Evolutionary conservation across 2,797 vertebrate species (phyloP).

Genomic region (Cossypha heuglini): DNA sequence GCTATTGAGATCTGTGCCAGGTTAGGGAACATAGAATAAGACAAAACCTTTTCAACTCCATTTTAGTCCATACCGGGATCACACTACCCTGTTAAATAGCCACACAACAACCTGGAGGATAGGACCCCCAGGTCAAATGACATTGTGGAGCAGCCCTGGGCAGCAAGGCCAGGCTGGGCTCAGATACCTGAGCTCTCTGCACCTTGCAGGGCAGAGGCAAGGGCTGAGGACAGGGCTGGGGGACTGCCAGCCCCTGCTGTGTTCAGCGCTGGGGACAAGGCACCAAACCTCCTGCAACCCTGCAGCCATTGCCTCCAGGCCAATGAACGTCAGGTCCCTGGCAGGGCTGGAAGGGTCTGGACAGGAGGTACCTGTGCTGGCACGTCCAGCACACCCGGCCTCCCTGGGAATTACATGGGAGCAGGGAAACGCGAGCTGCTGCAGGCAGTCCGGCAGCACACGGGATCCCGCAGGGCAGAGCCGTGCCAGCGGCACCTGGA

Average conservation of each 20-base stretch:
- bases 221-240: not conserved
- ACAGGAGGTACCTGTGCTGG: not conserved
- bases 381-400: not conserved
- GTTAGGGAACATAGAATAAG: not conserved
- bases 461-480: accelerated
- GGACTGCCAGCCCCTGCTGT: not conserved
- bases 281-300: not conserved
- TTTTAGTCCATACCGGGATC: not conserved
- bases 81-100: not conserved
- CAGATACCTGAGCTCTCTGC: not conserved
- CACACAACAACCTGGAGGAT: not conserved
- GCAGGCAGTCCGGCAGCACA: not conserved
- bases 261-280: not conserved
- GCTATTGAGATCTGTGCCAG: not conserved
- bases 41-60: not conserved
- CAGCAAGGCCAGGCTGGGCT: not conserved
- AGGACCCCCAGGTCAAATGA: not conserved
- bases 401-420: not conserved
- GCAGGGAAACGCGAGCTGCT: not conserved
- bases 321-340: accelerated
- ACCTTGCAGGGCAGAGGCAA: not conserved
- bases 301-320: not conserved
- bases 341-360: not conserved
- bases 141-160: not conserved
- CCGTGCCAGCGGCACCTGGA: accelerated